Conservation (phyloP, 2,888 invertebrate genomes). For the Caenorhabditis afra region DNA sequence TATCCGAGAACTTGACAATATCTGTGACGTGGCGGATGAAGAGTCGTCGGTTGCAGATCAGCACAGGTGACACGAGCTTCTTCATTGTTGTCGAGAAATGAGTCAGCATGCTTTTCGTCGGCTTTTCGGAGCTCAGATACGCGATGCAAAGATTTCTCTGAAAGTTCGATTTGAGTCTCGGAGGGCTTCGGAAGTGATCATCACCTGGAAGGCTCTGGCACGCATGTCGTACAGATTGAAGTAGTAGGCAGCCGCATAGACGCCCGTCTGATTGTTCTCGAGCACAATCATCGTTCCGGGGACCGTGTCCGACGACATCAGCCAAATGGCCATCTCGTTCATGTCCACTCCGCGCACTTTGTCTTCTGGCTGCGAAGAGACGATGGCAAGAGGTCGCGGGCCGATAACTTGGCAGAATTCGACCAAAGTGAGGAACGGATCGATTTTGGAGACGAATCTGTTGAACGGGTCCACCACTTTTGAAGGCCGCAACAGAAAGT, state of each 20-base stretch:
- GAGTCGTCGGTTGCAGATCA: constrained; percentile 75
- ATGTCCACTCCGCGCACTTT: constrained; percentile 66
- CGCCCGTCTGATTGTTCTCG: constrained; percentile 75
- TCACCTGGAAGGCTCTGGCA: constrained; percentile 74
- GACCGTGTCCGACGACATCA: constrained; percentile 77
- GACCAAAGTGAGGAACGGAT: constrained; percentile 71
- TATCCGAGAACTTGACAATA: constrained; percentile 59
- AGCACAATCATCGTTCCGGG: constrained; percentile 71
- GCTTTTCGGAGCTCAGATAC: constrained; percentile 67
- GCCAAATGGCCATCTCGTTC: constrained; percentile 74
- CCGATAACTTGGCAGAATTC: constrained; percentile 79
- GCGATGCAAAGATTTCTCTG: constrained; percentile 76
- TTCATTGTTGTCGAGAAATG: constrained; percentile 60
- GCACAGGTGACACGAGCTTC: constrained; percentile 64
- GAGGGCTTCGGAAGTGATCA: too few relatives aligned
- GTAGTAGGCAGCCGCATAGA: constrained; percentile 75
- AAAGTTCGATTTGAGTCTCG: too few relatives aligned
- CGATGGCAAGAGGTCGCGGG: constrained; percentile 67
- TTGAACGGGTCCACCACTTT: constrained; percentile 68
- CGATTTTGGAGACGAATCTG: constrained; percentile 59
- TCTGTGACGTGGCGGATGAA: constrained; percentile 68
- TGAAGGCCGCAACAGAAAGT: constrained; percentile 55
- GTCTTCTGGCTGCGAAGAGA: constrained; percentile 50
- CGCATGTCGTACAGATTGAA: constrained; percentile 74
- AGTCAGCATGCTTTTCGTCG: constrained; percentile 57